Evolutionary conservation across 2,113 vertebrate genomes (phyloP).

Genomic region (Orthochromis indermauri): DNA sequence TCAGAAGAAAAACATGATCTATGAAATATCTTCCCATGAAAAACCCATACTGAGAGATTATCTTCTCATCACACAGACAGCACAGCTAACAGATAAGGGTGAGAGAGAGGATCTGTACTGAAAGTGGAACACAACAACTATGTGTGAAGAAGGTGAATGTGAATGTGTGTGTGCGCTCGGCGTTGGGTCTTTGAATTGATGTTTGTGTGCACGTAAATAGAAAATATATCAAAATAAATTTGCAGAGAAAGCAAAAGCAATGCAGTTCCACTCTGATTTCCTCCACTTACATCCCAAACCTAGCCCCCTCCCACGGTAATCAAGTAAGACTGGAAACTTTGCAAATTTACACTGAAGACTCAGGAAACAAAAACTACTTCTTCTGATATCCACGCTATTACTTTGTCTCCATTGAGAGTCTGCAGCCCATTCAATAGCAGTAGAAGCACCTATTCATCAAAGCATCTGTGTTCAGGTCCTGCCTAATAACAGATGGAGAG

Average conservation of each 20-base stretch:
- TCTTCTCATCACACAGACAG: slow-evolving; percentile 52
- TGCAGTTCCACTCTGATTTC: neutral
- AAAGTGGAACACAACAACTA: neutral
- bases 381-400: slow-evolving; percentile 53
- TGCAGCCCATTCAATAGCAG: slow-evolving; percentile 44
- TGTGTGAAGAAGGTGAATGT: neutral
- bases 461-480: neutral
- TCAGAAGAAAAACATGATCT: slow-evolving; percentile 46
- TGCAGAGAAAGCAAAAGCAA: neutral
- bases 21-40: slow-evolving; percentile 60
- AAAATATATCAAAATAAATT: neutral
- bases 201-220: neutral
- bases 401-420: slow-evolving; percentile 42
- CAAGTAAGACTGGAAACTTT: slow-evolving; percentile 26
- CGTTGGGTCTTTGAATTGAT: neutral
- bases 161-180: neutral
- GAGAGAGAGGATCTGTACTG: slow-evolving; percentile 17
- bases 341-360: slow-evolving; percentile 25
- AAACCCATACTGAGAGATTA: slow-evolving; percentile 51
- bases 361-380: slow-evolving; percentile 51
- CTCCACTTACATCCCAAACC: neutral
- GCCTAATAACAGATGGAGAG: slow-evolving; percentile 61
- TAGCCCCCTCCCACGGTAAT: slow-evolving; percentile 16
- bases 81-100: slow-evolving; percentile 39
- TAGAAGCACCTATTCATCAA: slow-evolving; percentile 68